Base-by-base conservation (phyloP, 2,113 vertebrate species). In the Herpetotheres cachinnans region DNA sequence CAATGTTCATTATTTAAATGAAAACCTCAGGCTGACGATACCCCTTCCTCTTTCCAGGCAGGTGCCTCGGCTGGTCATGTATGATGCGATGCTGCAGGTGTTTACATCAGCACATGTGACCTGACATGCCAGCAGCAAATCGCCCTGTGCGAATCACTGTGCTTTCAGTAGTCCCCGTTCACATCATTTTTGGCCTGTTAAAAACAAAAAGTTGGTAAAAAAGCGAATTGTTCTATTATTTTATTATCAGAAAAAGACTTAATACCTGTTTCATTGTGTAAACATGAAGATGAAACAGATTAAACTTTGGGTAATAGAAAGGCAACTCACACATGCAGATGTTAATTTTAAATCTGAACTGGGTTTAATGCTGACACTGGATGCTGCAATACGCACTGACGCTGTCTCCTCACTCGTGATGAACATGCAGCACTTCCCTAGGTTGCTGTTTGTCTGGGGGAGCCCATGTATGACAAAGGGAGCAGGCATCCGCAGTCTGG, bases 91-190 rank as follows among this genome's bases (percentile, higher is more conserved):
- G 66, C 55, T 14, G 71, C 46, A 10, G 77, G 18, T 19, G 21
- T 24, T 30, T 11, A 5, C 56, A 8, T 6, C 30, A 6, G 56
- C 49, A 15, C 22, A 0, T 2, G 21, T 26, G 6, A 25, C 36
- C 67, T 29, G 32, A 38, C 10, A 1, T 36, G 16, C 7, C 62
- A n/a, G 30, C 69, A 18, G 42, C 59, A 62, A 18, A 36, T 14
- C 6, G 1, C 22, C 19, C 27, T 5, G 6, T 34, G 32, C 6
- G 1, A 30, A 5, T 3, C 40, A 1, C 0, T 1, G 15, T 13
- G 42, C 47, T 40, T 11, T 8, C 58, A 15, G 27, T 30, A 8
- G 25, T 16, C 34, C 24, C 9, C 9, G 2, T 2, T 27, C 6
- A 2, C 36, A 7, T 29, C 8, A 6, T 7, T 14, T 61, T 54